These are phyloP conservation scores for Onychomys leucogaster DNA, from an alignment of 2,797 vertebrate genomes.

Conservation along the genomic window DNA sequence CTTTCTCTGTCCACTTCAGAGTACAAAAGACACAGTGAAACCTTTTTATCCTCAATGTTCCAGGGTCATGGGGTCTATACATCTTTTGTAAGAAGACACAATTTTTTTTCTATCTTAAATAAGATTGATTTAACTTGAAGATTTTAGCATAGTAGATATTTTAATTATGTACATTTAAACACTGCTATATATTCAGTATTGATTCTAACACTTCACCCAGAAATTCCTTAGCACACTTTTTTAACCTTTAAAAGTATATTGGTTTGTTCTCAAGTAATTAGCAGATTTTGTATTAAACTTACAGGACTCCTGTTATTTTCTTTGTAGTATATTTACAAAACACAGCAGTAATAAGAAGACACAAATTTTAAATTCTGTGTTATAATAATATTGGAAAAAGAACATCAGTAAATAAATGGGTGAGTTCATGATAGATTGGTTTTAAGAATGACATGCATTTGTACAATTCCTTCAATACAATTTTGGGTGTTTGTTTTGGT, in stretches of 20 bases:
- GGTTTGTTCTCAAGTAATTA: slow-evolving; percentile 30
- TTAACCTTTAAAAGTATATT: slow-evolving; percentile 51
- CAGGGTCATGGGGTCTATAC: too few relatives aligned
- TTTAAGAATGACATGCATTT: too few relatives aligned
- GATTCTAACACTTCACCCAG: neutral
- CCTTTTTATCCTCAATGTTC: too few relatives aligned
- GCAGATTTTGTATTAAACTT: slow-evolving; percentile 40
- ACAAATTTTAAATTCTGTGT: too few relatives aligned
- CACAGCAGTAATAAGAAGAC: slow-evolving; percentile 38
- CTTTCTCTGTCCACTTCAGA: too few relatives aligned
- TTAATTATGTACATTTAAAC: neutral
- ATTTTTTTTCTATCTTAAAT: slow-evolving; percentile 46
- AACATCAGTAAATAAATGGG: too few relatives aligned
- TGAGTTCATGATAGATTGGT: too few relatives aligned
- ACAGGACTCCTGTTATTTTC: slow-evolving; percentile 17
- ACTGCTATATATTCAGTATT: neutral
- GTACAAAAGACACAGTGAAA: too few relatives aligned
- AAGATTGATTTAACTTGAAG: slow-evolving; percentile 56
- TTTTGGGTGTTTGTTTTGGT: too few relatives aligned
- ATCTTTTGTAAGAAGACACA: too few relatives aligned
- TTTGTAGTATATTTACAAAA: slow-evolving; percentile 50
- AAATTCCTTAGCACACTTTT: slow-evolving; percentile 35
- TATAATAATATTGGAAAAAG: too few relatives aligned
- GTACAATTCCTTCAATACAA: too few relatives aligned
- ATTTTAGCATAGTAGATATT: slow-evolving; percentile 28